A percentile compares a stretch with the other conserved stretches of the same genome.
Evolutionary conservation across 2,113 vertebrate genomes (phyloP).

Genomic region (Rhagologus leucostigma): DNA sequence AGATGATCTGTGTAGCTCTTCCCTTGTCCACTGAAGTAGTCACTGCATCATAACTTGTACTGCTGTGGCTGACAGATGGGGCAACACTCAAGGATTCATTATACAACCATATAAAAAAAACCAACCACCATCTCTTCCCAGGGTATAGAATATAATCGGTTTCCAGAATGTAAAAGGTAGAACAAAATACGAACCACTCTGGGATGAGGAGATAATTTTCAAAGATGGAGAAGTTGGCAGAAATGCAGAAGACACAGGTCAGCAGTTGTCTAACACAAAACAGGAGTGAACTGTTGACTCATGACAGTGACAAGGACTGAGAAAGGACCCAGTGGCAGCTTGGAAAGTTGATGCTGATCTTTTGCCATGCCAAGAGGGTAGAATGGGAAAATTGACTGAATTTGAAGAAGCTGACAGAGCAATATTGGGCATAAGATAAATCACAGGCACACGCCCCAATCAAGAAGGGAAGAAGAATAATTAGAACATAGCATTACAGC

Average conservation of each 20-base stretch:
- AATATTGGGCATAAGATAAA: not conserved
- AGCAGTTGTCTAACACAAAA: not conserved
- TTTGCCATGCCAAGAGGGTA: not conserved
- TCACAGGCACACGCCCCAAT: not conserved
- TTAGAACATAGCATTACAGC: conserved; percentile 17
- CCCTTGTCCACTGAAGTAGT: not conserved
- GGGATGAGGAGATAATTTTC: not conserved
- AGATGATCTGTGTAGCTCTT: not conserved
- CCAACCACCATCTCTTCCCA: not conserved
- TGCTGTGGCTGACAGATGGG: not conserved
- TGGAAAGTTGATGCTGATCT: not conserved
- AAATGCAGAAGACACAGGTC: not conserved
- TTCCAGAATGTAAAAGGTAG: not conserved
- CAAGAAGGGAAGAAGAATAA: not conserved
- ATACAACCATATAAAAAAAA: not conserved
- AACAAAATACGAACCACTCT: not conserved
- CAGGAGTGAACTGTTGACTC: not conserved
- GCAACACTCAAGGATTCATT: not conserved
- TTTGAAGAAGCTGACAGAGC: not conserved
- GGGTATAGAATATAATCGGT: not conserved
- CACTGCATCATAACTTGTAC: not conserved
- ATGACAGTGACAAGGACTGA: not conserved
- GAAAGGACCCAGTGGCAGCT: not conserved
- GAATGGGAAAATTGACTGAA: not conserved
- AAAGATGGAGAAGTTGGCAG: not conserved